Evolutionary conservation across 1,140 invertebrate genomes (phyloP).

Genomic region (Euglossa dilemma): DNA sequence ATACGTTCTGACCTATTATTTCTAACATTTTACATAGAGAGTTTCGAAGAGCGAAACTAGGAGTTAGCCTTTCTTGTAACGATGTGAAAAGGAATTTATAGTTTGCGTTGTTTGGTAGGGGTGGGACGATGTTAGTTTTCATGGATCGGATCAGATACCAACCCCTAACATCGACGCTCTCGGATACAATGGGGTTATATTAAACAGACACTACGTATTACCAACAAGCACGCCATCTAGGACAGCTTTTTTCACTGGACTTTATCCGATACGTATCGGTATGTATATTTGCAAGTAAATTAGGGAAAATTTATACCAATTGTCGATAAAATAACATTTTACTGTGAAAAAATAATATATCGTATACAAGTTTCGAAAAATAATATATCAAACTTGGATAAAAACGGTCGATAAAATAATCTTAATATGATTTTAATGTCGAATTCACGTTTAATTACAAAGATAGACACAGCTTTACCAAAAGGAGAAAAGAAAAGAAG

Average conservation of each 20-base stretch:
- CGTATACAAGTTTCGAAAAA: no score
- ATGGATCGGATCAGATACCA: slow-evolving; percentile 87
- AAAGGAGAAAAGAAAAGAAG: no score
- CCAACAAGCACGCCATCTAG: slow-evolving; percentile 86
- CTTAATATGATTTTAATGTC: no score
- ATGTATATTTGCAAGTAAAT: slow-evolving; percentile 46
- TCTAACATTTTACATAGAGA: no score
- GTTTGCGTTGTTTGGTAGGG: slow-evolving; percentile 81
- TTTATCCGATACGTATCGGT: slow-evolving; percentile 88
- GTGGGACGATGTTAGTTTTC: slow-evolving; percentile 90
- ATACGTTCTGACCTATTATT: no score
- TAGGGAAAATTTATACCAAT: background rate
- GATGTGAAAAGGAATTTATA: background rate
- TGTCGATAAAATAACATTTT: no score
- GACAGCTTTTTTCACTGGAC: slow-evolving; percentile 86
- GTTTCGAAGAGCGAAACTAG: no score
- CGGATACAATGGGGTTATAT: slow-evolving; percentile 86
- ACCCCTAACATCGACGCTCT: slow-evolving; percentile 88
- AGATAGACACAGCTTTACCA: no score
- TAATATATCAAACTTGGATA: background rate
- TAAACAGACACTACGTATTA: slow-evolving; percentile 86
- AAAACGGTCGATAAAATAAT: no score
- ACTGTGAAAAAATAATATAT: no score
- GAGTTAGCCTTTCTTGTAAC: no score
- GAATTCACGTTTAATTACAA: no score